Percentiles rank a stretch among this genome's conserved stretches.
phyloP scores from a whole-genome alignment of 2,797 vertebrate species.

The Syndactyla subalaris region DNA sequence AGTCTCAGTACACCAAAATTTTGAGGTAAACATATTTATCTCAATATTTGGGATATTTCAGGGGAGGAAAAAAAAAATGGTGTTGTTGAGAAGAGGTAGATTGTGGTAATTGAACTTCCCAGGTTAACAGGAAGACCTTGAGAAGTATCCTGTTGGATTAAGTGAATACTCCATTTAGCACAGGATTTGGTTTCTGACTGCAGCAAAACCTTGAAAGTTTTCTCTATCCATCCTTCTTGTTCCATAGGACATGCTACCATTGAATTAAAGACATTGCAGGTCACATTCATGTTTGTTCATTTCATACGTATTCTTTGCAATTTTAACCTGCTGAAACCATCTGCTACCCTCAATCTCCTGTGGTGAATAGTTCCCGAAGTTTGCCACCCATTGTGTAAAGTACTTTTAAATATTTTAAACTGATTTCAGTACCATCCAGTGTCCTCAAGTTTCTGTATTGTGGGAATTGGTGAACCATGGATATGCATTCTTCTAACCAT shows the following conservation, averaged over 20 bases:
- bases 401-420: background rate
- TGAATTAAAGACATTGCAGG: background rate
- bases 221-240: background rate
- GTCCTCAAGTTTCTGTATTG: background rate
- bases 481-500: background rate
- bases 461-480: background rate
- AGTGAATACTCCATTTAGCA: background rate
- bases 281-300: background rate
- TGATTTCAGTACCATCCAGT: background rate
- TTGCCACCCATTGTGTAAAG: background rate
- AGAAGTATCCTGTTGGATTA: background rate
- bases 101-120: background rate
- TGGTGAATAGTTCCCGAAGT: background rate
- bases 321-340: background rate
- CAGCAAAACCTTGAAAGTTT: background rate
- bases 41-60: background rate
- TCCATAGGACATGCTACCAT: background rate
- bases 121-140: background rate
- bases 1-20: background rate
- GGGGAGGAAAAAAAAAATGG: background rate
- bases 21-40: background rate
- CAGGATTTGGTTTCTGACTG: background rate
- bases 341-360: background rate
- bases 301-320: background rate
- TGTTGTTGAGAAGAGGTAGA: background rate